A percentile compares a stretch with the other conserved stretches of the same genome.
These are phyloP conservation scores for Lampris incognitus DNA, from an alignment of 2,113 vertebrate genomes.

Conservation along the genomic window DNA sequence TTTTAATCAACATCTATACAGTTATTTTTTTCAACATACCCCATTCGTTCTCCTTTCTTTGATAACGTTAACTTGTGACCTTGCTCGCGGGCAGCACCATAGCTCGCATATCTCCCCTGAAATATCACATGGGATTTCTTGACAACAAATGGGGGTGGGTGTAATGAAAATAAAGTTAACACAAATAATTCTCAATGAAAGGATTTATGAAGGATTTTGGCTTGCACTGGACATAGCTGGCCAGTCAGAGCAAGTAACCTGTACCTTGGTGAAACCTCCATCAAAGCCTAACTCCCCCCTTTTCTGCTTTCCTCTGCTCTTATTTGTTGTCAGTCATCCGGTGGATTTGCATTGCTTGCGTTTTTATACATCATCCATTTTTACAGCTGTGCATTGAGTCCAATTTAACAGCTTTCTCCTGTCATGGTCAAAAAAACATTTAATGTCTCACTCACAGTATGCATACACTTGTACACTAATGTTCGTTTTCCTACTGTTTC, in stretches of 20 bases:
- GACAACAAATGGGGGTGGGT: too few relatives aligned
- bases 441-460: not conserved
- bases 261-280: slow-evolving; percentile 9
- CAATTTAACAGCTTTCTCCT: slow-evolving; percentile 27
- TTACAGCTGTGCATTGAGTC: slow-evolving; percentile 43
- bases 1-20: not conserved
- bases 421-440: slow-evolving; percentile 17
- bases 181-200: not conserved
- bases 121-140: not conserved
- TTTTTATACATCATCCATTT: slow-evolving; percentile 79
- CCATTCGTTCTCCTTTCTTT: not conserved
- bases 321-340: slow-evolving; percentile 38
- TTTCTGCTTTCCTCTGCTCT: slow-evolving; percentile 15
- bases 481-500: not conserved
- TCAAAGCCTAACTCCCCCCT: slow-evolving; percentile 10
- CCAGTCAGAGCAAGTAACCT: not conserved
- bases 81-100: not conserved
- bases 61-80: not conserved
- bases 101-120: not conserved
- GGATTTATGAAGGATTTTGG: not conserved
- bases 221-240: not conserved
- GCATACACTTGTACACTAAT: not conserved
- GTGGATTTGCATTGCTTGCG: slow-evolving; percentile 69
- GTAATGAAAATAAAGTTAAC: too few relatives aligned
- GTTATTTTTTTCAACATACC: not conserved